A percentile compares a stretch with the other conserved stretches of the same genome.
Evolutionary conservation across 2,113 vertebrate genomes (phyloP).

Genomic region (Polyodon spathula): DNA sequence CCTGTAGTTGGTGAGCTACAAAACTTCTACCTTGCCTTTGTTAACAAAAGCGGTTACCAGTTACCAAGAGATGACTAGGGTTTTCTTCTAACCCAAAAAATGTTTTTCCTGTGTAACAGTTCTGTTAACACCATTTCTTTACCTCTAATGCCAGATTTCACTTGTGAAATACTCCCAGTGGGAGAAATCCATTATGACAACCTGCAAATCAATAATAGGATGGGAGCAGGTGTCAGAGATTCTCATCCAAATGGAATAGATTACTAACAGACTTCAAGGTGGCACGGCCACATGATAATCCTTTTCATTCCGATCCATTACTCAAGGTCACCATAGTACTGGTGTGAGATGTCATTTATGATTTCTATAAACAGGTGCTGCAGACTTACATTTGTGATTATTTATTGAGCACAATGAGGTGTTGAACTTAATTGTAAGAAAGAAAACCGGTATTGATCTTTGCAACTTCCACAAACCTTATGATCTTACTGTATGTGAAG

Average conservation of each 20-base stretch:
- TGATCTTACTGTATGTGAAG: no score
- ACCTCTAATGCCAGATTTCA: neutral
- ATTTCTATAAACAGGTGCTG: neutral
- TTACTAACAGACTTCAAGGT: conserved; percentile 6
- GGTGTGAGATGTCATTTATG: neutral
- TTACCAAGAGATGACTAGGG: no score
- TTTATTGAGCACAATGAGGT: no score
- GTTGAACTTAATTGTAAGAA: no score
- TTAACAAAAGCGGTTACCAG: no score
- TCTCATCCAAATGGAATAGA: neutral
- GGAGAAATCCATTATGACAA: neutral
- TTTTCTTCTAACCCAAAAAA: no score
- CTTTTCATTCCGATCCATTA: neutral
- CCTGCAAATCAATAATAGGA: neutral
- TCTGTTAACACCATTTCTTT: no score
- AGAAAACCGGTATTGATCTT: no score
- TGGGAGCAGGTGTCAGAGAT: neutral
- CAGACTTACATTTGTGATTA: neutral
- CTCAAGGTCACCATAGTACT: neutral
- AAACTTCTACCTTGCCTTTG: no score
- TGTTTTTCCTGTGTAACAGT: no score
- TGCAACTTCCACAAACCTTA: no score
- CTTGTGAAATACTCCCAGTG: neutral
- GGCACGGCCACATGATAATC: neutral
- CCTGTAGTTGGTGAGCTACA: no score